Base-by-base conservation (phyloP, 2,113 vertebrate genomes). In the Trematomus loennbergii region DNA sequence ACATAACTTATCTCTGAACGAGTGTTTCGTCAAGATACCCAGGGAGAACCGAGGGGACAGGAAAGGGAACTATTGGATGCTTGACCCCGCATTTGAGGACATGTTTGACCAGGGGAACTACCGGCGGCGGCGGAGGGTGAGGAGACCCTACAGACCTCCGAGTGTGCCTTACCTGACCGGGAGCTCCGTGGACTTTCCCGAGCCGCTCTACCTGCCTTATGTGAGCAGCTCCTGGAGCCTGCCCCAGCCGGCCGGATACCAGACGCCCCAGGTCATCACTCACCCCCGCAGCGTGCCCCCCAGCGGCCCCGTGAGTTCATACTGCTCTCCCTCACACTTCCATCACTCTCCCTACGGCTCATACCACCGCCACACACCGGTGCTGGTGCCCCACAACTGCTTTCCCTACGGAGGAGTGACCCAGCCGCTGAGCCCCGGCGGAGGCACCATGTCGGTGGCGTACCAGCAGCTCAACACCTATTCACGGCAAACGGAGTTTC, bases 1-100 rank as follows among this genome's bases (percentile, higher is more conserved):
- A 0, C 96, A 97, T 93, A 96, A 96, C 74, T 88, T 97, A 45
- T 97, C 96, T 72, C 91, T 96, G 36, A 95, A 97, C 70, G 92
- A 94, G 55, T 97, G 96, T 49, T 97, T 97, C 86, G 61, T 94
- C 7, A 96, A 95, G 71, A 88, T 96, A 18, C 95, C 96, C 62
- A 85, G 93, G 18, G 88, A 92, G 5, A 75, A 33, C 60, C 59
- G 72, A 0, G 87, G 62, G 2, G 83, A 91, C 68, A 69, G 82
- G 57, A 96, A 94, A 72, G 95, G 96, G 16, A 93, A 94, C 66
- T 93, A 91, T 50, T 96, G 96, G 96, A 89, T 77, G 12, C 84
- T 97, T 75, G 95, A 96, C 25, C 94, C 95, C 0, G 92, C 95
- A 0, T 97, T 94, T 72, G 93, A 89, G 1, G 92, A 94, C 78